These are phyloP conservation scores for Oncorhynchus kisutch DNA, from an alignment of 2,113 vertebrate species.

Conservation along the genomic window DNA sequence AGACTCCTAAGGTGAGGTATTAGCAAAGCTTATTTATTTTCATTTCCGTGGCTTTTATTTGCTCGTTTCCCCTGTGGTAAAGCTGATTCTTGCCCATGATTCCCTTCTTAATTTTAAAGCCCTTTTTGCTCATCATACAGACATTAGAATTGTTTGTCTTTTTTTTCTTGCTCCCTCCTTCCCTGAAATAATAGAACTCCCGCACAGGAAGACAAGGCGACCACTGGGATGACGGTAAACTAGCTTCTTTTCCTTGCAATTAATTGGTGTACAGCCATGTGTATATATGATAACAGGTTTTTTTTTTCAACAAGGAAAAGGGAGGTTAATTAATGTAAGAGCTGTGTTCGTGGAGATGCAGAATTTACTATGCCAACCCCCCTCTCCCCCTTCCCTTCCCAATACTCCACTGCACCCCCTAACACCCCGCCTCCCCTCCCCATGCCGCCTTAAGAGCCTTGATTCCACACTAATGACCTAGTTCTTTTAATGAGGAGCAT, in stretches of 20 bases:
- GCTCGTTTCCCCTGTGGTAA: conserved; percentile 90
- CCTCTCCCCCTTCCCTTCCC: conserved; percentile 72
- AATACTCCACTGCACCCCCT: conserved; percentile 59
- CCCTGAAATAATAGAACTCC: conserved; percentile 88
- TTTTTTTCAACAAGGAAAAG: conserved; percentile 85
- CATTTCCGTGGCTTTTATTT: conserved; percentile 97
- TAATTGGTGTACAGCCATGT: conserved; percentile 95
- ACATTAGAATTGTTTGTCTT: conserved; percentile 82
- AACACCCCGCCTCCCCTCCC: conserved; percentile 74
- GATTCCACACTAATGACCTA: conserved; percentile 99
- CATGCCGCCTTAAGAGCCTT: conserved; percentile 96
- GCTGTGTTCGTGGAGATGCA: conserved; percentile 89
- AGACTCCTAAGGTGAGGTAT: conserved; percentile 96
- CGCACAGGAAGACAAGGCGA: conserved; percentile 84
- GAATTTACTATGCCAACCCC: conserved; percentile 88
- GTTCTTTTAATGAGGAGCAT: conserved; percentile 99
- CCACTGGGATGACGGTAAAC: conserved; percentile 88
- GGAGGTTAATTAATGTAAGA: conserved; percentile 99
- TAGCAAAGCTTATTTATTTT: conserved; percentile 99
- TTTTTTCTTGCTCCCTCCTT: conserved; percentile 50
- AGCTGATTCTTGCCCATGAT: conserved; percentile 96
- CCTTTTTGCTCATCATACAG: conserved; percentile 98
- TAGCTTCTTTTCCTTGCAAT: conserved; percentile 81
- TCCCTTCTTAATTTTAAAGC: conserved; percentile 99
- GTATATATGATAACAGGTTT: conserved; percentile 88